Evolutionary conservation across 2,797 vertebrate genomes (phyloP).

Genomic region (Bradypodion pumilum): DNA sequence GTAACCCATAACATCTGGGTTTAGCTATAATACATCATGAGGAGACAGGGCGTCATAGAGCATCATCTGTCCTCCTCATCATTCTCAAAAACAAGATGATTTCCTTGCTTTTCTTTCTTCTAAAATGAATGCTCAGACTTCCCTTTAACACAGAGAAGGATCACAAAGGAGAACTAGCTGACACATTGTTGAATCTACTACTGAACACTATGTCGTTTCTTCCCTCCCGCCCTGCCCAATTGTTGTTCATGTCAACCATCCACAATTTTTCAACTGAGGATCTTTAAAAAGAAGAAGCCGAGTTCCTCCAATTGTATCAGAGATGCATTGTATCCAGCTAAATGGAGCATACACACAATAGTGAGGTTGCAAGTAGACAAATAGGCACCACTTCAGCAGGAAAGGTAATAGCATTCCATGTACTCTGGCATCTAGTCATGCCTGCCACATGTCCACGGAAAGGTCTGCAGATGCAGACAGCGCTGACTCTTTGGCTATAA

Average conservation of each 20-base stretch:
- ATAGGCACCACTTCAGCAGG: no score
- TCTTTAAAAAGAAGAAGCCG: neutral
- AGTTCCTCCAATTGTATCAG: neutral
- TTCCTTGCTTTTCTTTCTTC: neutral
- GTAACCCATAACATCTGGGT: no score
- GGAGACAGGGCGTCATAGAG: no score
- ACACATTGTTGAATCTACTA: conserved; percentile 16
- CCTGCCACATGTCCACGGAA: no score
- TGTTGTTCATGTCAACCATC: neutral
- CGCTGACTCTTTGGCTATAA: no score
- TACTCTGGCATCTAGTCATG: no score
- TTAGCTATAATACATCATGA: no score
- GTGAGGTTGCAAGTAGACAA: no score
- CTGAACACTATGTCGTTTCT: neutral
- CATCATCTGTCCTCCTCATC: neutral
- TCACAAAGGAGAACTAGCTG: neutral
- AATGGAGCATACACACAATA: neutral
- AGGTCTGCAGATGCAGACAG: no score
- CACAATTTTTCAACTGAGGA: neutral
- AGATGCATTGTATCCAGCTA: neutral
- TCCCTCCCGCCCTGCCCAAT: neutral
- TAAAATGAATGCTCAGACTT: neutral
- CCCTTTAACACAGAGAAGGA: neutral
- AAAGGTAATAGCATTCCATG: no score
- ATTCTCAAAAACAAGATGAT: neutral